Evolutionary conservation across 2,888 invertebrate genomes (phyloP).

Genomic region (Liopterus haemorrhoidalis): DNA sequence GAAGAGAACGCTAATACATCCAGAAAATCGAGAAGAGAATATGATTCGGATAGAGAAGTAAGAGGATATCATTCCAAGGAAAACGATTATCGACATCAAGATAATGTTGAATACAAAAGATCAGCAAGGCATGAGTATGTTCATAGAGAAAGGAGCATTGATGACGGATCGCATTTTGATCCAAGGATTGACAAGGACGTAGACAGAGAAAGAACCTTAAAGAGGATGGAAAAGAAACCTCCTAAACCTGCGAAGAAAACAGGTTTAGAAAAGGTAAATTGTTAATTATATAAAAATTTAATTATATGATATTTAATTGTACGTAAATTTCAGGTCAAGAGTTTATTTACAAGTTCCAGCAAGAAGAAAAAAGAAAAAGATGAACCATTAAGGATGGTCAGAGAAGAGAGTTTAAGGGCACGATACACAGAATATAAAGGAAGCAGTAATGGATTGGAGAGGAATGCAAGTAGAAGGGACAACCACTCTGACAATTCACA

Average conservation of each 20-base stretch:
- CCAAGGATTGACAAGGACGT: constrained; percentile 56
- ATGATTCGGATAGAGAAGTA: constrained; percentile 36
- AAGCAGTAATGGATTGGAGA: constrained; percentile 37
- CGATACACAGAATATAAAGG: constrained; percentile 56
- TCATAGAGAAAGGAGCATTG: constrained; percentile 55
- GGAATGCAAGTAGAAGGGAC: background rate
- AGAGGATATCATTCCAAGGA: constrained; percentile 35
- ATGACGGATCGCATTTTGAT: constrained; percentile 63
- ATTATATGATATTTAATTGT: background rate
- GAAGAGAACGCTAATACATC: constrained; percentile 52
- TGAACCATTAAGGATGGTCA: constrained; percentile 45
- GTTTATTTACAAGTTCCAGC: constrained; percentile 65
- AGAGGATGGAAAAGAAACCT: constrained; percentile 48
- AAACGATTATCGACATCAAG: constrained; percentile 37
- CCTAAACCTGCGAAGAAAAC: constrained; percentile 63
- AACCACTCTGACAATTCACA: constrained; percentile 16
- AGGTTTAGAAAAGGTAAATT: constrained; percentile 63
- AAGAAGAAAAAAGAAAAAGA: constrained; percentile 63
- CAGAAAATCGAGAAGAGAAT: constrained; percentile 33
- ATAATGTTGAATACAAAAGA: constrained; percentile 46
- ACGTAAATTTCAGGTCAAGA: constrained; percentile 54
- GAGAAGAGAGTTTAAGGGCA: constrained; percentile 52
- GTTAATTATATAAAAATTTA: constrained; percentile 16
- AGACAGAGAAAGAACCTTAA: constrained; percentile 37
- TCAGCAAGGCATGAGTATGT: constrained; percentile 51